Percentiles rank a stretch among this genome's conserved stretches.
Evolutionary conservation across 2,797 vertebrate genomes (phyloP).

Genomic region (Halcyon badia): DNA sequence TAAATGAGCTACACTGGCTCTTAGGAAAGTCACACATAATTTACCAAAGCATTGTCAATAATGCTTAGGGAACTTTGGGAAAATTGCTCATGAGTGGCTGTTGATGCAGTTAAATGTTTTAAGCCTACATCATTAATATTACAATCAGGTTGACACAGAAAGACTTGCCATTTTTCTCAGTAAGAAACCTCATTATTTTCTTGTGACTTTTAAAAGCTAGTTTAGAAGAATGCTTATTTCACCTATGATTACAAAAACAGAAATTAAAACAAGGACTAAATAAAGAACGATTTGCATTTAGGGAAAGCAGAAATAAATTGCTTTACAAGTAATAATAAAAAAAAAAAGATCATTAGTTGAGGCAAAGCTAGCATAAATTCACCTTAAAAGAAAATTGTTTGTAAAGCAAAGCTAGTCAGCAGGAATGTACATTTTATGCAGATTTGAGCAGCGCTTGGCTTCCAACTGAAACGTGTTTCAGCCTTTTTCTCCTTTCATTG

Average conservation of each 20-base stretch:
- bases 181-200: conserved; percentile 68
- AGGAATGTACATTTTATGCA: conserved; percentile 33
- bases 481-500: conserved; percentile 3
- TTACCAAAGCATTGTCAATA: conserved; percentile 90
- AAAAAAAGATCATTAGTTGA: background rate
- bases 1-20: conserved; percentile 93
- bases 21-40: conserved; percentile 92
- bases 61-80: conserved; percentile 73
- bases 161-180: conserved; percentile 68
- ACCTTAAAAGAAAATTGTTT: background rate
- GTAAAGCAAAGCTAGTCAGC: background rate
- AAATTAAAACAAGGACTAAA: conserved; percentile 39
- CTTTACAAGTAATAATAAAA: background rate
- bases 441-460: background rate
- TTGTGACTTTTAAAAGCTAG: conserved; percentile 32
- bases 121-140: conserved; percentile 78
- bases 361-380: background rate
- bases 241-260: conserved; percentile 1
- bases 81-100: conserved; percentile 77
- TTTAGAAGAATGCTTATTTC: conserved; percentile 36
- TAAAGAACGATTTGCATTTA: background rate
- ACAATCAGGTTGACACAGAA: conserved; percentile 57
- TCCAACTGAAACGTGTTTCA: background rate
- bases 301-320: conserved; percentile 21
- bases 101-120: conserved; percentile 79